These are phyloP conservation scores for Oxystoma pomonae DNA, from an alignment of 2,888 invertebrate species.

Conservation along the genomic window DNA sequence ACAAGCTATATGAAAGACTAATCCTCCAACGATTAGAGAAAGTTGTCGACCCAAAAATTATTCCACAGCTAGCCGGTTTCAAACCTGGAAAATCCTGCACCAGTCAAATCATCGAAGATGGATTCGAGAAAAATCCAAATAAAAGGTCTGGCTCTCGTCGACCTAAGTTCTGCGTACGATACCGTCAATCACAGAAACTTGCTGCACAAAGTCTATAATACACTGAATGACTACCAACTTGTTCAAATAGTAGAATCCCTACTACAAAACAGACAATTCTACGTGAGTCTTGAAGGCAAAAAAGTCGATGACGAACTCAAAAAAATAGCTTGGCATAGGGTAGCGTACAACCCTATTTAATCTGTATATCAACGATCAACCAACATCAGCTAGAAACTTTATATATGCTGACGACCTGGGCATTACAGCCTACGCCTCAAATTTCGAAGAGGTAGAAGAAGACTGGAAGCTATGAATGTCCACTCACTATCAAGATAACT, in stretches of 20 bases:
- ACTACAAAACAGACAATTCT: neutral
- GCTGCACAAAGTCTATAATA: neutral
- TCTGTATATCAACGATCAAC: neutral
- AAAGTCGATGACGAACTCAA: neutral
- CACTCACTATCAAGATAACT: neutral
- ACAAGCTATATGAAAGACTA: conserved; percentile 1
- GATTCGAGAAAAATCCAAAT: neutral
- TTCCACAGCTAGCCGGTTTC: conserved; percentile 1
- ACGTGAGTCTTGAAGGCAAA: neutral
- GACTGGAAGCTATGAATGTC: neutral
- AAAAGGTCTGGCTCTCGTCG: neutral
- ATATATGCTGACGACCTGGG: neutral
- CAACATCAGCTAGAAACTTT: neutral
- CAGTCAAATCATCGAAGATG: neutral
- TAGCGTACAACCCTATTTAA: neutral
- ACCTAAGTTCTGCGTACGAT: neutral
- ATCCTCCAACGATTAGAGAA: neutral
- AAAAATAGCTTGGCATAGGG: neutral
- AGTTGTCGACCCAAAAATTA: neutral
- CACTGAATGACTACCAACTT: neutral
- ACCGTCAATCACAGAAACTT: neutral
- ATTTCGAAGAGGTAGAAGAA: neutral
- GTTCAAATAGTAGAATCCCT: neutral
- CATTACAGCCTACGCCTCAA: no score
- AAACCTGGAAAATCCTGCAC: conserved; percentile 4